These are phyloP conservation scores for Pangasius krempfi DNA, from an alignment of 2,797 vertebrate genomes.

Conservation along the genomic window DNA sequence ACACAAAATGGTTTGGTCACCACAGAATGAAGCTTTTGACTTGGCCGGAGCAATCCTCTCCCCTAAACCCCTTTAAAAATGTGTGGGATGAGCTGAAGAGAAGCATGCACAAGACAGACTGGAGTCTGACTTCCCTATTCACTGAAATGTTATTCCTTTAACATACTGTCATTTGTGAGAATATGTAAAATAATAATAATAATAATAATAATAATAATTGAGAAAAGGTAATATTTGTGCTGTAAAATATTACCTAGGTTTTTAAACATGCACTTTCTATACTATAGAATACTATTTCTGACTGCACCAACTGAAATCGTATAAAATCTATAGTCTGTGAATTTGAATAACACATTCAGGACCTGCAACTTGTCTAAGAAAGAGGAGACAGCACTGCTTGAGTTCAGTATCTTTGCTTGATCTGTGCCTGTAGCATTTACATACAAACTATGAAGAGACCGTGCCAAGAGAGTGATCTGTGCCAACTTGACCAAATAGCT, in stretches of 20 bases:
- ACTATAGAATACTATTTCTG: not conserved
- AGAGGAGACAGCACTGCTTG: not conserved
- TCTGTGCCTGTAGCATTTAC: too few species aligned
- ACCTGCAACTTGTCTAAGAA: not conserved
- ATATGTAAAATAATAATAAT: not conserved
- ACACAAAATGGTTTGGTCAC: not conserved
- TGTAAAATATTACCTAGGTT: not conserved
- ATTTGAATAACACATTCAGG: not conserved
- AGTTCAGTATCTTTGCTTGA: too few species aligned
- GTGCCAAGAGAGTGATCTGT: too few species aligned
- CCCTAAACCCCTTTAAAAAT: not conserved
- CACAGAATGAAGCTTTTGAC: not conserved
- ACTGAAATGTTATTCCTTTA: not conserved
- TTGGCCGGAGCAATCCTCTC: not conserved
- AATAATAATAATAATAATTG: not conserved
- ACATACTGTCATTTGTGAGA: not conserved
- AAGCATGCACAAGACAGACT: not conserved
- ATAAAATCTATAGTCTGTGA: not conserved
- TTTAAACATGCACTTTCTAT: not conserved
- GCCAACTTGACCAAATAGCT: not conserved
- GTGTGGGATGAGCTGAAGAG: not conserved
- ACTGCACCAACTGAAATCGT: not conserved
- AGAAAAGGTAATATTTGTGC: too few species aligned
- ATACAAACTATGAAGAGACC: not conserved
- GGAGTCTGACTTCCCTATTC: not conserved